phyloP scores from a whole-genome alignment of 2,797 vertebrate genomes.

The Typhlichthys subterraneus region DNA sequence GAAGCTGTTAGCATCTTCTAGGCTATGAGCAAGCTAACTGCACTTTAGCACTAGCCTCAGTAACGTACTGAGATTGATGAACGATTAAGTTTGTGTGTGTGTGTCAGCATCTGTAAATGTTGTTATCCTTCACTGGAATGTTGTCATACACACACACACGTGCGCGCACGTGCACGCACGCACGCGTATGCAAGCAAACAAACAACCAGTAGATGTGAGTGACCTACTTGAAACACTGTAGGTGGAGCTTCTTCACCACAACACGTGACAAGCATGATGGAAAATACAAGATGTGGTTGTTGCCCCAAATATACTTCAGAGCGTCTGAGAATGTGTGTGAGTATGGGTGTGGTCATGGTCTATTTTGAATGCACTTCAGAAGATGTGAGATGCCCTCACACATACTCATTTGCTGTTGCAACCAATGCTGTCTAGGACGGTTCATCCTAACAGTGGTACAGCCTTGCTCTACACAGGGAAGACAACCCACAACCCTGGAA shows the following conservation, averaged over 20 bases:
- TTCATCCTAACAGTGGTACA: too few relatives aligned
- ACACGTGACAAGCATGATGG: not conserved
- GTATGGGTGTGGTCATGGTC: not conserved
- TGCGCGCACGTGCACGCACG: not conserved
- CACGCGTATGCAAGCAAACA: not conserved
- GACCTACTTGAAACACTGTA: not conserved
- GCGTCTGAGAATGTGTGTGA: too few relatives aligned
- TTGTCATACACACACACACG: not conserved
- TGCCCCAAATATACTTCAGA: not conserved
- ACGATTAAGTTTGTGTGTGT: not conserved
- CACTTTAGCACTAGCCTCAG: not conserved
- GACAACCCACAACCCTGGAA: too few relatives aligned
- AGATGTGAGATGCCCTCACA: too few relatives aligned
- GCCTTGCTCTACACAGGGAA: too few relatives aligned
- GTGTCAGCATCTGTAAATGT: not conserved
- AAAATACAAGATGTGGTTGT: not conserved
- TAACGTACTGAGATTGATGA: not conserved
- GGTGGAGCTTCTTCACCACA: not conserved
- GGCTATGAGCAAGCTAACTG: slow-evolving; percentile 20
- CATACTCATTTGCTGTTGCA: too few relatives aligned
- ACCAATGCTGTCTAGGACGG: too few relatives aligned
- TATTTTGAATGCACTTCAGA: not conserved
- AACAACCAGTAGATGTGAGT: not conserved
- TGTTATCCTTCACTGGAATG: slow-evolving; percentile 14
- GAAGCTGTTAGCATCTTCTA: slow-evolving; percentile 32